phyloP scores from a whole-genome alignment of 1,140 invertebrate genomes.

The Solenopsis fugax region DNA sequence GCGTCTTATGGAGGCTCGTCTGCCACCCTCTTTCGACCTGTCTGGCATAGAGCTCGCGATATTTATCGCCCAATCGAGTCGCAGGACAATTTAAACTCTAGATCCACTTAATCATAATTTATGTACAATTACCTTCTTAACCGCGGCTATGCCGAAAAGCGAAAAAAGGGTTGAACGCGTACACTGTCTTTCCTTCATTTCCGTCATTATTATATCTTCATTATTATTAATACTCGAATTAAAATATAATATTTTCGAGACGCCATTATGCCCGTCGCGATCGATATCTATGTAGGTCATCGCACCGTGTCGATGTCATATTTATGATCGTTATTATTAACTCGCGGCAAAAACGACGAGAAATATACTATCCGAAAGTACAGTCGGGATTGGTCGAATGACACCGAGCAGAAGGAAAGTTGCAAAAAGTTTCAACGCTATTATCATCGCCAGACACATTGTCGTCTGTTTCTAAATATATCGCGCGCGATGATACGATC shows the following conservation, averaged over 20 bases:
- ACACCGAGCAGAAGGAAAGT: not conserved
- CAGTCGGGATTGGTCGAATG: too few species aligned
- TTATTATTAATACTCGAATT: not conserved
- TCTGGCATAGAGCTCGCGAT: conserved; percentile 50
- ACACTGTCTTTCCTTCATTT: not conserved
- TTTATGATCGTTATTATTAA: conserved; percentile 56
- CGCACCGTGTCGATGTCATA: conserved; percentile 18
- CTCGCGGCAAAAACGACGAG: not conserved
- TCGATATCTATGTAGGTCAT: conserved; percentile 53
- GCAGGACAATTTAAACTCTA: conserved; percentile 26
- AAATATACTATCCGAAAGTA: conserved; percentile 1
- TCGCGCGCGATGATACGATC: not conserved
- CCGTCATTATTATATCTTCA: not conserved
- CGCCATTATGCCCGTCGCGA: conserved; percentile 52
- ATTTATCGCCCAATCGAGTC: conserved; percentile 68
- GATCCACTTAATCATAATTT: conserved; percentile 58
- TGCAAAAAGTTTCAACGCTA: not conserved
- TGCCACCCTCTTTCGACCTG: conserved; percentile 46
- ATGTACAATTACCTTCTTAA: conserved; percentile 55
- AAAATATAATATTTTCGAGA: conserved; percentile 58
- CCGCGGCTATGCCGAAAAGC: not conserved
- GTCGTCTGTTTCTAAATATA: not conserved
- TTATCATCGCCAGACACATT: not conserved
- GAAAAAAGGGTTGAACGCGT: not conserved
- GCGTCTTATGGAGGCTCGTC: conserved; percentile 55